Evolutionary conservation across 2,888 invertebrate genomes (phyloP), one percentile per base, ranked within the genome.

Genomic region (Lycaena phlaeas): DNA sequence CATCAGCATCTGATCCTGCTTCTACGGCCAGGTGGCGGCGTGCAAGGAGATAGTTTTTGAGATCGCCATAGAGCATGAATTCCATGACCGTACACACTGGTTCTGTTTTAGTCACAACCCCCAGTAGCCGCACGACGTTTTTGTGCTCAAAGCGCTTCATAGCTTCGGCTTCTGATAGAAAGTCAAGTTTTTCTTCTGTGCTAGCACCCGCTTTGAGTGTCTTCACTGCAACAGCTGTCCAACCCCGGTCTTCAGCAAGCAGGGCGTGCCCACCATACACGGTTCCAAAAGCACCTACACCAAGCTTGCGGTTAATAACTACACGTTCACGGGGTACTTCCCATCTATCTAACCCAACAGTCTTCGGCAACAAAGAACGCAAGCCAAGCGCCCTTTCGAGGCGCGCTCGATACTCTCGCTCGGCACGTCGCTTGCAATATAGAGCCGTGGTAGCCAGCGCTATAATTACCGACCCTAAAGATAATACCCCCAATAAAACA

Each of bases 51-150:
- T 91, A 97, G 5, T 92, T 95, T 76, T 96, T 96, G 50, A 97
- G 77, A 68, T 97, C 96, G 14, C 96, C 97, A 64, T 96, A 95
- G 26, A 96, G 78, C 93, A 96, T 94, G 61, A 95, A 95, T 70
- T 97, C 96, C 96, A 97, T 96, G 9, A 97, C 90, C 1, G 94
- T 94, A 62, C 94, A 93, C 30, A 96, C 92, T 0, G 96, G 96
- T 58, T 95, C 95, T 30, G 88, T 90, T 59, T 92, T 90, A 1
- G 95, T 93, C 56, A 95, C 94, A 7, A 97, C 95, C 1, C 93
- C 96, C 12, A 96, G 74, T 18, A 97, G 78, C 52, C 90, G 89
- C 9, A 97, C 91, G 40, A 97, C 92, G 68, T 97, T 96, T 58
- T 91, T 90, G 67, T 97, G 96, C 41, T 94, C 92, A 68, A 97